Conservation (phyloP, 2,113 vertebrate genomes). For the cattle (Bos taurus) region DNA sequence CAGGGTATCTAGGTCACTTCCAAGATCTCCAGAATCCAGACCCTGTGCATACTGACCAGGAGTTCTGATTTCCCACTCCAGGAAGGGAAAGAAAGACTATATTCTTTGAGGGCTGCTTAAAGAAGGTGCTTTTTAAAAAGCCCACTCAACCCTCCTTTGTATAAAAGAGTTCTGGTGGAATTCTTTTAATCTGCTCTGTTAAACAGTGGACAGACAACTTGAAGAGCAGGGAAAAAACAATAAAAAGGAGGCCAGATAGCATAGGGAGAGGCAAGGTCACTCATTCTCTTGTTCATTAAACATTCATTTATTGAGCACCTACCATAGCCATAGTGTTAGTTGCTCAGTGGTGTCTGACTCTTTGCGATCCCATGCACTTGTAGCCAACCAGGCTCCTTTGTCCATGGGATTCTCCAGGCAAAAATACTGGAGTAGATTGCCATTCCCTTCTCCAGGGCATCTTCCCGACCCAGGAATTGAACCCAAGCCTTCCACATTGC, state of each 20-base stretch:
- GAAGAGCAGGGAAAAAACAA: not conserved
- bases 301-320: not conserved
- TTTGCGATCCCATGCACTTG: not conserved
- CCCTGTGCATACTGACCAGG: not conserved
- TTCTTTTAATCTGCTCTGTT: conserved; percentile 20
- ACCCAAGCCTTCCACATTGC: not conserved
- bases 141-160: not conserved
- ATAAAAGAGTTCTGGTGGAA: not conserved
- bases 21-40: conserved; percentile 46
- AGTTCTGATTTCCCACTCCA: conserved; percentile 18
- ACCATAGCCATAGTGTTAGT: not conserved
- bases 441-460: not conserved
- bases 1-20: conserved; percentile 39
- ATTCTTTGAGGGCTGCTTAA: not conserved
- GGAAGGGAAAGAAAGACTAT: conserved; percentile 23
- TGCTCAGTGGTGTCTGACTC: not conserved
- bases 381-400: not conserved
- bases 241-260: not conserved
- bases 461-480: not conserved
- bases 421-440: not conserved
- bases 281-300: not conserved
- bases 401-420: not conserved
- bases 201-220: not conserved
- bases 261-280: not conserved
- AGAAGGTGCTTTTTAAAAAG: conserved; percentile 38